phyloP scores from a whole-genome alignment of 2,113 vertebrate genomes.

The Austrofundulus limnaeus region DNA sequence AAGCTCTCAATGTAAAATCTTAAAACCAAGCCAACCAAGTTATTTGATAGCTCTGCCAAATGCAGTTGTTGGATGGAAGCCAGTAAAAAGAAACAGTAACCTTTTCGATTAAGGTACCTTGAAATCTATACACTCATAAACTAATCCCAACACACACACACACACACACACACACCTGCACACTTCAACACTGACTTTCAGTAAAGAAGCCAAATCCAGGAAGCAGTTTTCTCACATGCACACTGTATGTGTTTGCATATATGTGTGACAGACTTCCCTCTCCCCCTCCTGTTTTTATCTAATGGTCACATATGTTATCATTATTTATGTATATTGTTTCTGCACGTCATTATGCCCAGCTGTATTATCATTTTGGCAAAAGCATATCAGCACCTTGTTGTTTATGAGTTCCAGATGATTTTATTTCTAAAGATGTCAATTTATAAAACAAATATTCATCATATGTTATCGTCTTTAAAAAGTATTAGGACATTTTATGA shows the following conservation, averaged over 20 bases:
- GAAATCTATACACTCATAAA: slow-evolving; percentile 34
- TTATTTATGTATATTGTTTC: slow-evolving; percentile 75
- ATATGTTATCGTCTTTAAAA: slow-evolving; percentile 78
- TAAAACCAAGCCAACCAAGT: slow-evolving; percentile 36
- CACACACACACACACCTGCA: slow-evolving; percentile 5
- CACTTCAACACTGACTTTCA: slow-evolving; percentile 30
- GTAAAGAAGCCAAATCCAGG: slow-evolving; percentile 51
- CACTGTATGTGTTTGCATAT: slow-evolving; percentile 17
- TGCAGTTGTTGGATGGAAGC: slow-evolving; percentile 62
- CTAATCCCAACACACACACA: slow-evolving; percentile 19
- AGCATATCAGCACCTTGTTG: slow-evolving; percentile 82
- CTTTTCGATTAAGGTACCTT: slow-evolving; percentile 55
- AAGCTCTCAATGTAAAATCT: slow-evolving; percentile 43
- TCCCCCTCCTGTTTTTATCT: slow-evolving; percentile 15
- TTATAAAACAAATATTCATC: slow-evolving; percentile 77
- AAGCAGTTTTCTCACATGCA: slow-evolving; percentile 32
- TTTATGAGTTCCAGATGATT: slow-evolving; percentile 69
- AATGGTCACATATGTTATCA: slow-evolving; percentile 43
- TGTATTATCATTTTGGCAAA: slow-evolving; percentile 70
- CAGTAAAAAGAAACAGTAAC: slow-evolving; percentile 51
- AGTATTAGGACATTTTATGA: slow-evolving; percentile 76
- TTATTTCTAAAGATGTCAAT: slow-evolving; percentile 75
- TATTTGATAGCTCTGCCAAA: slow-evolving; percentile 62
- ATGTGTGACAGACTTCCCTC: slow-evolving; percentile 9
- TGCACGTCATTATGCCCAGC: slow-evolving; percentile 71